Conservation (phyloP, 2,797 vertebrate genomes). For the Melanotaenia nigrans region DNA sequence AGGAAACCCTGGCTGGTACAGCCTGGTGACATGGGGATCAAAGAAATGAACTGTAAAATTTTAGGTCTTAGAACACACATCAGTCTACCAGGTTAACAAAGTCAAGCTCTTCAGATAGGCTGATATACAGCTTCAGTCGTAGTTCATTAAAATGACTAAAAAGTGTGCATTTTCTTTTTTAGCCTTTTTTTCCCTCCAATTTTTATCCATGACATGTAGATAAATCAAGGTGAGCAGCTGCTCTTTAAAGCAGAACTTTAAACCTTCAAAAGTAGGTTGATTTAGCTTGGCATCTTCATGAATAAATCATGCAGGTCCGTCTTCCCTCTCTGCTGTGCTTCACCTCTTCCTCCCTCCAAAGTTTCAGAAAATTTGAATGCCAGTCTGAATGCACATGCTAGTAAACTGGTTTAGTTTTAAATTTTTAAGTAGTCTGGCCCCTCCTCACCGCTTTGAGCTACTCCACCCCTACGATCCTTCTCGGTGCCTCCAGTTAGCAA, state of each 20-base stretch:
- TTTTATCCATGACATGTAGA: not conserved
- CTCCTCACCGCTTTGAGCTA: too few relatives aligned
- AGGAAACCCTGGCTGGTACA: slow-evolving; percentile 60
- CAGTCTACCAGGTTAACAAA: not conserved
- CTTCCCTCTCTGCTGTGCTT: not conserved
- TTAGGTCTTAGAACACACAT: slow-evolving; percentile 29
- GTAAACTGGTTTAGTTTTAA: too few relatives aligned
- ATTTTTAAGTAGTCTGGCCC: too few relatives aligned
- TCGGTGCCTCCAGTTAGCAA: too few relatives aligned
- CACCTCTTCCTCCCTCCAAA: not conserved
- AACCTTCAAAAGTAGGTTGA: not conserved
- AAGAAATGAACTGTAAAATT: slow-evolving; percentile 54
- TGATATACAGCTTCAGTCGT: not conserved
- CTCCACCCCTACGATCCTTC: too few relatives aligned
- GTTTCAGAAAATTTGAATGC: not conserved
- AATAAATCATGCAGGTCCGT: not conserved
- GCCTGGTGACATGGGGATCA: slow-evolving; percentile 62
- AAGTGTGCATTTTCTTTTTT: not conserved
- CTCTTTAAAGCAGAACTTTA: not conserved
- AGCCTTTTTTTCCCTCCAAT: too few relatives aligned
- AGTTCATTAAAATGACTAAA: not conserved
- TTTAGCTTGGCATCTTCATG: not conserved
- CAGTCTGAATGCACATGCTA: not conserved
- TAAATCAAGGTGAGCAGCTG: not conserved
- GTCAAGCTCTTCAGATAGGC: not conserved